Base-by-base conservation (phyloP, 92 coral and sea anemone genomes). In the Porites rus region DNA sequence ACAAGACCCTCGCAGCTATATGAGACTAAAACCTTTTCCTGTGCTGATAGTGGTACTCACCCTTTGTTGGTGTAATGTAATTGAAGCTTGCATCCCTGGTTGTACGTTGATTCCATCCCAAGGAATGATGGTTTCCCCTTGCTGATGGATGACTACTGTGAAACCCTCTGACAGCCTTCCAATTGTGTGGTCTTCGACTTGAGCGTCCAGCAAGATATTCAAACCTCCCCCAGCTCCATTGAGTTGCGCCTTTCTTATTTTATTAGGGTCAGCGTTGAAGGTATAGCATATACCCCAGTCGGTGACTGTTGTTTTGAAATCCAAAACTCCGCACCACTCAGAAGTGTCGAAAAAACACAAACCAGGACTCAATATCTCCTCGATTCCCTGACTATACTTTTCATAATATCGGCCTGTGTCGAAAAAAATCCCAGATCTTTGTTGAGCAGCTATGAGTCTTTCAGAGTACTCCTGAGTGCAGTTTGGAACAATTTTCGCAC, bases 161-260 rank as follows among this genome's bases (percentile, higher is more conserved):
- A 78, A 51, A 31, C 92, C 92, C 76, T 89, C 85, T 6, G 88
- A 84, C 51, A 84, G 21, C 74, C 72, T 51, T 58, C 86, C 92
- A 11, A 89, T 69, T n/a, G 81, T 53, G 14, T 84, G 77, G 16
- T 89, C 89, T 4, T 69, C 38, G 7, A 20, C 16, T 65, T 89
- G 62, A 7, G 77, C 7, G 61, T 78, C 76, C 8, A 84, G 22
- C 28, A 84, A 31, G 43, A 89, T 11, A 7, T 63, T 70, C 56
- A 89, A 20, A 0, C 88, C 88, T 13, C 88, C 82, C 4, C 56
- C 67, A 2, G 76, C 12, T 0, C 88, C 88, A 19, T 20, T 3
- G 8, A 75, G 2, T 50, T 51, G 13, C 5, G 76, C 43, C 9
- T 76, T 65, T 56, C 28, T 76, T 5, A 76, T 51, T 43, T 43